Percentiles rank a stretch among this genome's conserved stretches.
Evolutionary conservation across 2,888 invertebrate genomes (phyloP).

Genomic region (Ichneumon xanthorius): DNA sequence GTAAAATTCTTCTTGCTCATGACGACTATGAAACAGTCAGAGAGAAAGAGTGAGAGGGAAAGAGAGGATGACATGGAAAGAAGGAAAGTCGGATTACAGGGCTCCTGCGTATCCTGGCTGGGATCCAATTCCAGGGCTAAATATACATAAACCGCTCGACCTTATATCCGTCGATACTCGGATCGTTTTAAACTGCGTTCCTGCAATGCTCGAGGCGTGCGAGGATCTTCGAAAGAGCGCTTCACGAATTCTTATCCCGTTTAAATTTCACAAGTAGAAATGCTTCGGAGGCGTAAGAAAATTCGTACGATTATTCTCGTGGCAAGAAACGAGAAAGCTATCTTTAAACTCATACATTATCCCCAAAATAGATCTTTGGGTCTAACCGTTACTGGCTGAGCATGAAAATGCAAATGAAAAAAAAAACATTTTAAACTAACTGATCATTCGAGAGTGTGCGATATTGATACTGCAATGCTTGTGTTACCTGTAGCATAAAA

Average conservation of each 20-base stretch:
- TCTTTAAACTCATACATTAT: slow-evolving; percentile 34
- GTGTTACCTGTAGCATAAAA: too few species aligned
- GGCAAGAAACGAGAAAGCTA: slow-evolving; percentile 19
- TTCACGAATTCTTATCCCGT: slow-evolving; percentile 33
- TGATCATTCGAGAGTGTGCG: background rate
- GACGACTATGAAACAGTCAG: background rate
- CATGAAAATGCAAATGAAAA: slow-evolving; percentile 22
- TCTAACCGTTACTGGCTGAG: background rate
- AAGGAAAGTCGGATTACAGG: slow-evolving; percentile 76
- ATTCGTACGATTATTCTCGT: slow-evolving; percentile 9
- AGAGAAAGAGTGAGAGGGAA: slow-evolving; percentile 11
- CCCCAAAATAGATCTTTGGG: slow-evolving; percentile 23
- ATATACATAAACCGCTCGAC: slow-evolving; percentile 69
- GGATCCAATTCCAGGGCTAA: slow-evolving; percentile 75
- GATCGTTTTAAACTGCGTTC: slow-evolving; percentile 36
- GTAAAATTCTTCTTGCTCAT: slow-evolving; percentile 20
- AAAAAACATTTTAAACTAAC: too few species aligned
- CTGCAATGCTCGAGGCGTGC: background rate
- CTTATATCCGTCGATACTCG: slow-evolving; percentile 54
- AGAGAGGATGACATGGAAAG: background rate
- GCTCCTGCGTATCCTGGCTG: slow-evolving; percentile 73
- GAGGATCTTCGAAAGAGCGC: slow-evolving; percentile 20
- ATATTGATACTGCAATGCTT: background rate
- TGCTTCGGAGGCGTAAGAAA: slow-evolving; percentile 14
- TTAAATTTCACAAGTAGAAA: slow-evolving; percentile 11